Conservation (phyloP, 2,113 vertebrate genomes). For the Corydoras maculifer region DNA sequence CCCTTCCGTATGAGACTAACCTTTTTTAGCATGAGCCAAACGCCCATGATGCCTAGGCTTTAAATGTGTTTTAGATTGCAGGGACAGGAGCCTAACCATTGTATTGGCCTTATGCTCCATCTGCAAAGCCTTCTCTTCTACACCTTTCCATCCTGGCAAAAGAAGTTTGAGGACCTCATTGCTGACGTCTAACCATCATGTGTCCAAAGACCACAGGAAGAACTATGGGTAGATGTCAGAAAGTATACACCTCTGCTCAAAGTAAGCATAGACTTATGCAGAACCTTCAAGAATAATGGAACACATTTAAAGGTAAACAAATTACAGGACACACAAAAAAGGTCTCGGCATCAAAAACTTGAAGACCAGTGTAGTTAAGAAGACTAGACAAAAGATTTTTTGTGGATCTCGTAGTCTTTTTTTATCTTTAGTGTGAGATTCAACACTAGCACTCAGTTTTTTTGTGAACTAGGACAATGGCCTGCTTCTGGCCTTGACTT, state of each 20-base stretch:
- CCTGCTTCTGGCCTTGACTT: neutral
- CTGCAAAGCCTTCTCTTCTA: conserved; percentile 14
- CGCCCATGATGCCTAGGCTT: conserved; percentile 50
- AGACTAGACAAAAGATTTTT: conserved; percentile 63
- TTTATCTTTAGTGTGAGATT: conserved; percentile 35
- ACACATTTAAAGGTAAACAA: conserved; percentile 16
- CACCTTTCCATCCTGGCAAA: conserved; percentile 35
- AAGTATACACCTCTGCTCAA: conserved; percentile 52
- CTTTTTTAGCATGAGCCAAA: conserved; percentile 54
- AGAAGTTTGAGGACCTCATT: conserved; percentile 41
- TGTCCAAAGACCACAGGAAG: conserved; percentile 23
- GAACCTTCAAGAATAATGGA: conserved; percentile 39
- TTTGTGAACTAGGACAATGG: neutral
- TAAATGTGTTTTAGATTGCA: conserved; percentile 46
- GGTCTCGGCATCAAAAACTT: conserved; percentile 40
- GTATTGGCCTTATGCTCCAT: conserved; percentile 46
- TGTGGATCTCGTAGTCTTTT: conserved; percentile 53
- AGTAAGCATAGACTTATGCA: conserved; percentile 59
- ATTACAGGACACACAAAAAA: conserved; percentile 33
- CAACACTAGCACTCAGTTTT: conserved; percentile 8
- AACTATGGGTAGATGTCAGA: conserved; percentile 45
- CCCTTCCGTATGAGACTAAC: conserved; percentile 32
- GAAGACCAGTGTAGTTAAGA: conserved; percentile 61
- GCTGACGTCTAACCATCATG: conserved; percentile 27
- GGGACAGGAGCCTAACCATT: conserved; percentile 48